Conservation (phyloP, 1,140 invertebrate genomes). For the roundworm (Caenorhabditis elegans) region WBcel235 BX284605.5:9758501-9759000, state of each 20-base stretch:
- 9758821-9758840: not conserved
- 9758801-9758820: not conserved
- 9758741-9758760: conserved; percentile 34
- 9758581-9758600: not conserved
- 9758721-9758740: not conserved
- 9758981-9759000: conserved; percentile 12
- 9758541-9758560: not conserved
- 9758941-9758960: not conserved
- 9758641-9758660: not conserved
- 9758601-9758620: not conserved
- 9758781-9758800: not conserved
- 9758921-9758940: not conserved
- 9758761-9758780: not conserved
- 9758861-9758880: not conserved
- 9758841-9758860: not conserved
- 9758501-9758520: too few relatives aligned
- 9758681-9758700: not conserved
- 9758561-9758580: conserved; percentile 17
- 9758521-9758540: not conserved
- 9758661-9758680: not conserved
- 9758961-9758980: conserved; percentile 15
- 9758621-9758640: too few relatives aligned
- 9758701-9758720: not conserved
- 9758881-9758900: not conserved
- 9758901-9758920: not conserved